Base-by-base conservation (phyloP, 2,888 invertebrate genomes). In the Synanthedon vespiformis region DNA sequence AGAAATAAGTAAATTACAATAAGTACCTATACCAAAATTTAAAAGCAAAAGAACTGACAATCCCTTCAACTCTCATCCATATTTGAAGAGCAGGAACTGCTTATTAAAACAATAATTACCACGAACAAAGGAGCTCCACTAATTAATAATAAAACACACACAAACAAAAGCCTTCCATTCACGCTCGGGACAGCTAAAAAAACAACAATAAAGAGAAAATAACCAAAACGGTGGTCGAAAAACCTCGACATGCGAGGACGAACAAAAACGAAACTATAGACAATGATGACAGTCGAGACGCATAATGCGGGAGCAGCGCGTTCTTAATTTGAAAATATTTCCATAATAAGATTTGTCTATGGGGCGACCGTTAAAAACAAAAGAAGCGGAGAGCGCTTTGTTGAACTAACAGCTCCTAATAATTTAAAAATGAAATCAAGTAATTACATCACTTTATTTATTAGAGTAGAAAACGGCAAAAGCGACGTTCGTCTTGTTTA, bases 31-130 rank as follows among this genome's bases (percentile, higher is more conserved):
- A 49, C 14, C 6, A 16, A 14, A 50, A 12, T 34, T 40, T 8
- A 50, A 50, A 50, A 50, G 8, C 40, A n/a, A 50, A 50, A 50
- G 27, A 50, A 14, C 50, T 27, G 18, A 50, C 34, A 74, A 77
- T 79, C 75, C 76, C 75, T 77, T 68, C 74, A 67, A 58, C 69
- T 64, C 71, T 74, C 74, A 68, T 74, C 72, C 74, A 75, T 72
- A 80, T 77, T 79, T 77, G 78, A 74, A 70, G 69, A 79, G 77
- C 81, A 82, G 86, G 86, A 85, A 86, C 86, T 81, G 81, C 86
- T 86, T 86, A 87, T 86, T 87, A 86, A 83, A 83, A 86, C 84
- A 84, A 87, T 87, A 86, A 87, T 87, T 87, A 77, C 87, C 86
- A 84, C 78, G 80, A 80, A 87, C 87, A 87, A 87, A 83, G 80